Evolutionary conservation across 2,888 invertebrate genomes (phyloP), one percentile per base, ranked within the genome.

Genomic region (Callyntrura sp.): DNA sequence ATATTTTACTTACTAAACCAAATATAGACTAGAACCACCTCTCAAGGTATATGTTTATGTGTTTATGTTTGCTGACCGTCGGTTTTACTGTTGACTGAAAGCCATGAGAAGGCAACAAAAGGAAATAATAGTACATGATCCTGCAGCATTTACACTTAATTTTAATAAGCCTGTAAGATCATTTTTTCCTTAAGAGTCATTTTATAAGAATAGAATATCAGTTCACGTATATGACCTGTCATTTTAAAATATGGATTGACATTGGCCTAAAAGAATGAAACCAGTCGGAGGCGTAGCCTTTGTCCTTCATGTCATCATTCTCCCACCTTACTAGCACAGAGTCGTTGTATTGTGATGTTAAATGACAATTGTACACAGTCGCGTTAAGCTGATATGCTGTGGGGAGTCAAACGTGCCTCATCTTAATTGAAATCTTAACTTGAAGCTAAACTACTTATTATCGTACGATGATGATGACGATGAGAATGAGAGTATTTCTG

Each of bases 361-460:
- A 35, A 65, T 65, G 65, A 65, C 65, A 65, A 23, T 23, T n/a
- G 20, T n/a, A 60, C 60, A 60, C n/a, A 28, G n/a, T 9, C 11
- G 14, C 3, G 12, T 14, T 11, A 14, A 25, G 25, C 51, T 23
- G 57, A 6, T 17, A 20, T 8, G 20, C n/a, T 55, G 14, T n/a
- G n/a, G 23, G 65, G 11, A 65, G 43, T 62, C 17, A 28, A 45
- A 28, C 17, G 8, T 28, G 70, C 70, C 20, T 70, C 70, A 84
- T 84, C 84, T 70, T 84, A 84, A 84, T 84, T 84, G 28, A 65
- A 70, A 84, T 84, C 84, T 84, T 70, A 51, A 68, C 68, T n/a
- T n/a, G n/a, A 51, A 45, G 9, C 11, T 73, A n/a, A 9, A 45
- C 20, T n/a, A 57, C 57, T 57, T 57, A 57, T 17, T 9, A 17